phyloP scores from a whole-genome alignment of 2,113 vertebrate species.

The Microcebus murinus region DNA sequence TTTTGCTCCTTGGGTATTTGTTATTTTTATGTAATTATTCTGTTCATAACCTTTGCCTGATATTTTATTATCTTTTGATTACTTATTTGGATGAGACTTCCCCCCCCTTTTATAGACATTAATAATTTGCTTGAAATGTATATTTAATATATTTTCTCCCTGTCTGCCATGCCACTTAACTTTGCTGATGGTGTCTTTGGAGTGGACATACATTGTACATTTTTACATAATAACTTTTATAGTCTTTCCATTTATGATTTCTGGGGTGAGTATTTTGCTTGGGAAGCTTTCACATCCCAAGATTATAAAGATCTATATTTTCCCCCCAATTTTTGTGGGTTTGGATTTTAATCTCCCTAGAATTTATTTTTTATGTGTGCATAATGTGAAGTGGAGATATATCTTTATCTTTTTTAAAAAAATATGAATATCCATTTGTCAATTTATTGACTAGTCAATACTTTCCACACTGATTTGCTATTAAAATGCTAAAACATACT shows the following conservation, averaged over 20 bases:
- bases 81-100: neutral
- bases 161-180: neutral
- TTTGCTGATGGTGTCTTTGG: neutral
- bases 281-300: neutral
- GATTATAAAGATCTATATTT: neutral
- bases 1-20: neutral
- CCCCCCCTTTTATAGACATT: neutral
- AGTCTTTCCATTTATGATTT: neutral
- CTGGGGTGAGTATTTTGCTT: neutral
- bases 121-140: neutral
- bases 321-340: neutral
- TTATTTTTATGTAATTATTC: neutral
- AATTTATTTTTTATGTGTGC: neutral
- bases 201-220: neutral
- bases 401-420: neutral
- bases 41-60: neutral
- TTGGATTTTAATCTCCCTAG: constrained; percentile 13
- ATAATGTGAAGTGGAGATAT: neutral
- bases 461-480: neutral
- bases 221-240: neutral
- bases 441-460: neutral
- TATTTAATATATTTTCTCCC: constrained; percentile 34
- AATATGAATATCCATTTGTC: neutral
- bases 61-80: neutral
- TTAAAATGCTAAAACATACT: neutral